Base-by-base conservation (phyloP, 1,140 invertebrate species). In the Hycleus cichorii region DNA sequence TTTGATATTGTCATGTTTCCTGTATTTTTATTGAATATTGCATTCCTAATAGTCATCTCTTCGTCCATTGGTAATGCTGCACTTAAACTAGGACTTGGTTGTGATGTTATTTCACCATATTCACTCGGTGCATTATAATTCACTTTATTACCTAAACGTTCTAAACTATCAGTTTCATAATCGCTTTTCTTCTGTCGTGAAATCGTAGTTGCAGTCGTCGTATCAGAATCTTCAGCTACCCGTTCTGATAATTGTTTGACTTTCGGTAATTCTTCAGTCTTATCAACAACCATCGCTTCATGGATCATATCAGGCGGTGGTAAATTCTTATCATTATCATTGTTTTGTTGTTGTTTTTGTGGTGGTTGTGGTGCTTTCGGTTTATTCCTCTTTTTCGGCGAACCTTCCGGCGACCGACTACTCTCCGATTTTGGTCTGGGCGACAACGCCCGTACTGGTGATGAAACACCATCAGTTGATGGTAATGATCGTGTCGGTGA, bases 141-240 rank as follows among this genome's bases (percentile, higher is more conserved):
- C 32, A 7, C 4, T 7, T 53, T 60, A 48, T 49, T 49, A 54
- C 77, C 81, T 2, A 77, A 72, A 60, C 86, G 79, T 73, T 91
- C 88, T 49, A 90, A 74, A 72, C 89, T 91, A 61, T 91, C 89
- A 1, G 86, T 83, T 66, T 91, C 88, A 62, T 89, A 90, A 54
- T 87, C 82, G 47, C 74, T 9, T 75, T 76, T 52, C 63, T 46
- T 75, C 70, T 70, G 80, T 81, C 2, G 80, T 74, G 61, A 79
- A 75, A 11, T 32, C 7, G 74, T 73, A 18, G 74, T 72, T 39
- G 80, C 55, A 59, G 53, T 60, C 12, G 62, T 60, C 60, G 64
- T 56, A 7, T 47, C 32, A 32, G 32, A 32, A 32, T 32, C 32
- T 5, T 32, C 32, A 32, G 32, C 39, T 12, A 44, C 4, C 7